Base-by-base conservation (phyloP, 2,113 vertebrate species). In the Cyanocitta stelleri region DNA sequence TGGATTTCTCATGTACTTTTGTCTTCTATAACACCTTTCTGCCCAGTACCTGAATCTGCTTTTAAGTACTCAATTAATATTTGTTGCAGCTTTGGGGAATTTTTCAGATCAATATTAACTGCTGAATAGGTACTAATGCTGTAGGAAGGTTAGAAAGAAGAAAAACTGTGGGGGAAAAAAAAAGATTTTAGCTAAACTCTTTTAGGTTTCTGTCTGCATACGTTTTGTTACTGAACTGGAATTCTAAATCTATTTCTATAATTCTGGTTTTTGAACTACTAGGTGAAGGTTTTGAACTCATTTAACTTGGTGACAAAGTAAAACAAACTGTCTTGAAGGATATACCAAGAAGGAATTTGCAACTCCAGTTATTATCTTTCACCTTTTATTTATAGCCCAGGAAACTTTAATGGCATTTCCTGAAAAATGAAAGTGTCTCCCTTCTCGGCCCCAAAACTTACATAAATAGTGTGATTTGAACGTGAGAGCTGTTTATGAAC, bases 351-450 rank as follows among this genome's bases (percentile, higher is more conserved):
- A 83, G 33, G 51, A 96, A 92, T 85, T 89, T 95, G 62, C 59
- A 93, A 64, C 68, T 93, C 74, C 33, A 13, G 58, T 94, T 95
- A 78, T 94, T 62, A 26, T 84, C 84, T 27, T 93, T 51, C 39
- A 54, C 84, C 41, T 64, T 79, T 67, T 93, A 73, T 93, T 96
- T 97, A 80, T 83, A 88, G 61, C 63, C 63, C 27, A 16, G 14
- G 43, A 97, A 96, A 63, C 61, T 89, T 85, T 75, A 69, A 85
- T 84, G 92, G 69, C 93, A 93, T 96, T 97, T 95, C 80, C 74
- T 95, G 54, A 85, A 94, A 89, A 90, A 92, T 52, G 59, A 87
- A 93, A 95, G 64, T 44, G 10, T 74, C 52, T 96, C 69, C 58
- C 43, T 37, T 16, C 51, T 35, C 56, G 55, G 29, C 26, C 22